phyloP scores from a whole-genome alignment of 2,797 vertebrate species.

The Hoplostethus atlanticus region DNA sequence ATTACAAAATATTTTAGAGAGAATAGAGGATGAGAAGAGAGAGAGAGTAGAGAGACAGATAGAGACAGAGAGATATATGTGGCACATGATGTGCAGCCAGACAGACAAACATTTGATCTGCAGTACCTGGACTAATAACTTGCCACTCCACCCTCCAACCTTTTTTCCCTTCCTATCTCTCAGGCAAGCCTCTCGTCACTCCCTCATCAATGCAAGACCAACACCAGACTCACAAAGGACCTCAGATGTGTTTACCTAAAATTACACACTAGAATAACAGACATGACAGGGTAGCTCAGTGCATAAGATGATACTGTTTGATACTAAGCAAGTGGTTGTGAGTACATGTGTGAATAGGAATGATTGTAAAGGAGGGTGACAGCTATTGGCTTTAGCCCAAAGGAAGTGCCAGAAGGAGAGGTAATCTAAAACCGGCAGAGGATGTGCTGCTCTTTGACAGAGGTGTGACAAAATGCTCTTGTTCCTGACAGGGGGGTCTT shows the following conservation, averaged over 20 bases:
- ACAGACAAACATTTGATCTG: slow-evolving; percentile 57
- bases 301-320: slow-evolving; percentile 27
- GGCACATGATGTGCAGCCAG: slow-evolving; percentile 7
- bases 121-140: slow-evolving; percentile 58
- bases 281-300: slow-evolving; percentile 27
- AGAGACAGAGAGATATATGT: slow-evolving; percentile 21
- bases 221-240: slow-evolving; percentile 25
- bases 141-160: slow-evolving; percentile 33
- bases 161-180: slow-evolving; percentile 28
- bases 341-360: slow-evolving; percentile 33
- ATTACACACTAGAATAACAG: slow-evolving; percentile 18
- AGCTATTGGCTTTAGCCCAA: slow-evolving; percentile 38
- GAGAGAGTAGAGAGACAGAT: not conserved
- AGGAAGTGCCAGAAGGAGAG: slow-evolving; percentile 27
- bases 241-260: slow-evolving; percentile 2
- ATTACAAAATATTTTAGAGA: slow-evolving; percentile 19
- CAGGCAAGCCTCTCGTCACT: slow-evolving; percentile 37
- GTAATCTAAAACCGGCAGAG: slow-evolving; percentile 50
- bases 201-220: slow-evolving; percentile 27
- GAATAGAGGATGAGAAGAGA: slow-evolving; percentile 29
- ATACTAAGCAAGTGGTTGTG: slow-evolving; percentile 33
- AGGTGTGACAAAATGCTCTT: slow-evolving; percentile 34
- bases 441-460: slow-evolving; percentile 42
- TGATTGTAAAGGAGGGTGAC: slow-evolving; percentile 22
- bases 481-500: slow-evolving; percentile 29